Conservation (phyloP, 2,888 invertebrate species). For the Ichneumoninae sp. region DNA sequence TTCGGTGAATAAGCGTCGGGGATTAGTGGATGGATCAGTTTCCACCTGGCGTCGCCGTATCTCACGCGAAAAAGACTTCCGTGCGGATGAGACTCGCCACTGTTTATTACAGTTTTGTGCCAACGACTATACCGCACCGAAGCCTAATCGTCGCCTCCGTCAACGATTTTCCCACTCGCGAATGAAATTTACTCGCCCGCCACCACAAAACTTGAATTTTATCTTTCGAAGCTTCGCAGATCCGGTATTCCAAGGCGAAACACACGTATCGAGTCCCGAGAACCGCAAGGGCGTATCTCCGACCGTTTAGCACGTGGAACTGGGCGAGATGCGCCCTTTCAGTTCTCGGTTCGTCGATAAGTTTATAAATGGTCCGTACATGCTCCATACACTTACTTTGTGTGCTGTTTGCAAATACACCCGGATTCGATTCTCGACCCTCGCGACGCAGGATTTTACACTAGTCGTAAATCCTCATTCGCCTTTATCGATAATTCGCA, state of each 20-base stretch:
- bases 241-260: conserved; percentile 25
- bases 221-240: conserved; percentile 15
- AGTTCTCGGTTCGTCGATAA: background rate
- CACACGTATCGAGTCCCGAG: background rate
- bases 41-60: conserved; percentile 48
- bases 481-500: background rate
- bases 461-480: background rate
- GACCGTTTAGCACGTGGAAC: background rate
- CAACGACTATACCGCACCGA: conserved; percentile 50
- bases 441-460: background rate
- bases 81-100: conserved; percentile 65
- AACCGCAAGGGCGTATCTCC: background rate
- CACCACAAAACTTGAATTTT: conserved; percentile 31
- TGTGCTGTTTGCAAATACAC: background rate
- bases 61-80: conserved; percentile 38
- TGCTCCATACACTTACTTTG: background rate
- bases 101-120: conserved; percentile 61
- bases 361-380: background rate
- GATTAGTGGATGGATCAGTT: conserved; percentile 10
- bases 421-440: background rate
- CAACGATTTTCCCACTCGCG: background rate
- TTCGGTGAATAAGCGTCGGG: background rate
- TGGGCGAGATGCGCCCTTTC: background rate
- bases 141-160: conserved; percentile 16
- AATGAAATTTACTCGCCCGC: conserved; percentile 6